A percentile compares a stretch with the other conserved stretches of the same genome.
These are phyloP conservation scores for Brachionus sp. DNA, from an alignment of 1,140 invertebrate species.

Conservation along the genomic window DNA sequence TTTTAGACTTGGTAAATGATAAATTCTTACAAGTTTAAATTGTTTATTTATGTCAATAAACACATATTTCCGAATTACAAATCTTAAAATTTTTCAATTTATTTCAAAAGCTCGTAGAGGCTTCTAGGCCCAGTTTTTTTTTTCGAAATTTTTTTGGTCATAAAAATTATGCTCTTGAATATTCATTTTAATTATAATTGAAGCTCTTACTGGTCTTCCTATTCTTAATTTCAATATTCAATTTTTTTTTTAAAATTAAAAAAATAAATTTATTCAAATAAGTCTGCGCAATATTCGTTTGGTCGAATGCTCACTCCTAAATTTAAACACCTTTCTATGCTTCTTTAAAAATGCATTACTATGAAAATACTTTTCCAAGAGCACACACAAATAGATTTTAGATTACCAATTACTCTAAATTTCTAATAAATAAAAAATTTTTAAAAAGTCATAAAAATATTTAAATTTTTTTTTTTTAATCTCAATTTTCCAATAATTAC, in stretches of 20 bases:
- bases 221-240: neutral
- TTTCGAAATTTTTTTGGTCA: neutral
- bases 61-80: constrained; percentile 34
- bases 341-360: neutral
- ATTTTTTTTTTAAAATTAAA: neutral
- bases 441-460: too few relatives aligned
- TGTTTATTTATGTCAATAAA: constrained; percentile 33
- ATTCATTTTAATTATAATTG: neutral
- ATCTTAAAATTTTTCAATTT: neutral
- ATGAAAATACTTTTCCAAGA: neutral
- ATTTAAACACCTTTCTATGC: neutral
- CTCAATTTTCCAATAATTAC: too few relatives aligned
- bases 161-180: neutral
- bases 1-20: neutral
- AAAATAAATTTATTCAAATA: constrained; percentile 13
- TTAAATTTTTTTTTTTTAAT: too few relatives aligned
- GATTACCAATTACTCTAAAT: too few relatives aligned
- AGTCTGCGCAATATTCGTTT: neutral
- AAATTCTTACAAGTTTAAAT: constrained; percentile 32
- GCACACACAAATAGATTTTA: too few relatives aligned
- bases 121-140: neutral
- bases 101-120: neutral
- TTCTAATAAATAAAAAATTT: too few relatives aligned
- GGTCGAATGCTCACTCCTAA: neutral
- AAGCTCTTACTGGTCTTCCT: neutral